Base-by-base conservation (phyloP, 2,888 invertebrate species). In the Micoletzkya japonica region DNA sequence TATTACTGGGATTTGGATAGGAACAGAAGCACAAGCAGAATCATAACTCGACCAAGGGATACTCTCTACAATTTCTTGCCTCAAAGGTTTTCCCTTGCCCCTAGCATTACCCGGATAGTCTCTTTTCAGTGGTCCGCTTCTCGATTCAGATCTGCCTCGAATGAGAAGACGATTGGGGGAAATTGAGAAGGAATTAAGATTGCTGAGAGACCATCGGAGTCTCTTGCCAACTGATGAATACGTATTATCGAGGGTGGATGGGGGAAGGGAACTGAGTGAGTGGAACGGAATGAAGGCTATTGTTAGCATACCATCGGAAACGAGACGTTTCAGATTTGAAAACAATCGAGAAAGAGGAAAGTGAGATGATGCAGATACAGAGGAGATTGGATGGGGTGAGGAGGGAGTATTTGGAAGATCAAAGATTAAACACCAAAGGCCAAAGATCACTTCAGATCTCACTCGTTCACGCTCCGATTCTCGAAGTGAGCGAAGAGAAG, bases 151-250 rank as follows among this genome's bases (percentile, higher is more conserved):
- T 66, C 50, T 76, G 4, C 67, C 72, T 7, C 60, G 73, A 1
- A 67, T 72, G 36, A 61, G 60, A 70, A 73, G 71, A 7, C 54
- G 76, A 32, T 63, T 76, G 24, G 61, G 66, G 4, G 76, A 74
- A 32, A 76, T 76, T 67, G 72, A 74, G 34, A 67, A 68, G 39
- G 72, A 76, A 52, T 58, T 76, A 4, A 58, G 70, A 37, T 20
- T 63, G 2, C 24, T 74, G 28, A 37, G 73, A 68, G 70, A 72
- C 10, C 70, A 73, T 52, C 66, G 74, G 17, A 70, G 71, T 58
- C 67, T 32, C 24, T 36, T 74, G 36, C 71, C 68, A 50, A 73
- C 73, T 14, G 72, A 73, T 20, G 70, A 76, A 36, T 76, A 72
- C 66, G 20, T 70, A n/a, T 1, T 34, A 1, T 58, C 26, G 37